Conservation (phyloP, 1,140 invertebrate species). For the Leptinotarsa defecta region DNA sequence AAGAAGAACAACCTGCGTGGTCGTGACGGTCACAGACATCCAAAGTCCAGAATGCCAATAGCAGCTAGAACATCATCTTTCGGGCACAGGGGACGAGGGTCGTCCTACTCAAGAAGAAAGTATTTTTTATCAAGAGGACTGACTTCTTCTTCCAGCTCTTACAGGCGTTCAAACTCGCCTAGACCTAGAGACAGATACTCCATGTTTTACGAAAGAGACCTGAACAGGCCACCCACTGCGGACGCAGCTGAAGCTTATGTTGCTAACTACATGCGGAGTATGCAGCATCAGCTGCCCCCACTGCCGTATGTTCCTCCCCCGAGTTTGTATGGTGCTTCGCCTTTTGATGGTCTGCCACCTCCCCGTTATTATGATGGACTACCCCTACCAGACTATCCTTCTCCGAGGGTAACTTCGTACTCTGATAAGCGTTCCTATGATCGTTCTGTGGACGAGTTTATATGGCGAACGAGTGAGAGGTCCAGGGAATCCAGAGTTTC, state of each 20-base stretch:
- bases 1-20: constrained; percentile 64
- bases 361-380: constrained; percentile 81
- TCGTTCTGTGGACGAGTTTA: constrained; percentile 87
- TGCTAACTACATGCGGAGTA: constrained; percentile 79
- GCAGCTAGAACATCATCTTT: constrained; percentile 53
- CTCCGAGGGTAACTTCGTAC: constrained; percentile 61
- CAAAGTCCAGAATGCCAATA: constrained; percentile 57
- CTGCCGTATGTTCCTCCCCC: constrained; percentile 71
- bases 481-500: constrained; percentile 52
- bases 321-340: constrained; percentile 61
- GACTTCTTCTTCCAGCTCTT: constrained; percentile 57
- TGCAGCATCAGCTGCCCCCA: constrained; percentile 78
- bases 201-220: constrained; percentile 54
- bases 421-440: constrained; percentile 83
- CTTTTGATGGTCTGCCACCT: constrained; percentile 73
- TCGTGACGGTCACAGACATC: constrained; percentile 61
- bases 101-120: constrained; percentile 58
- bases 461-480: constrained; percentile 78
- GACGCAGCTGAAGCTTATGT: constrained; percentile 77
- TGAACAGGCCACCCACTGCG: constrained; percentile 57
- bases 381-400: constrained; percentile 65
- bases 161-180: constrained; percentile 64
- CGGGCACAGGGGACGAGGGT: constrained; percentile 57
- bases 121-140: constrained; percentile 59
- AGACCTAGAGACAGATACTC: constrained; percentile 52